These are phyloP conservation scores for Enteromius mattozi DNA, from an alignment of 2,797 vertebrate genomes.

Conservation along the genomic window DNA sequence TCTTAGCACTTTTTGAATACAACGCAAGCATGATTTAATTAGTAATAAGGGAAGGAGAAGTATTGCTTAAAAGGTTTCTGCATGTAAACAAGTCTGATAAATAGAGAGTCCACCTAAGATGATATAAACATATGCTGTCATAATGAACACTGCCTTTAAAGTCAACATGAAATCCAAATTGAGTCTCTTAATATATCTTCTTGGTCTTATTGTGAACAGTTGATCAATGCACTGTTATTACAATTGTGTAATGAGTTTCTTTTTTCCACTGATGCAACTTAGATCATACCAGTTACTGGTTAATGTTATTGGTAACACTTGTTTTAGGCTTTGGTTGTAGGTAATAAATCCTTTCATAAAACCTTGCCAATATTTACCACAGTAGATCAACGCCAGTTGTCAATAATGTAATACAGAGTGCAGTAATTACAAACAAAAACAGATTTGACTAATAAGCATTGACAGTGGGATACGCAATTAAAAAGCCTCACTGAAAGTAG, in stretches of 20 bases:
- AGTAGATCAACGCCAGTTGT: not conserved
- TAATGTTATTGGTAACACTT: not conserved
- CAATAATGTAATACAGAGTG: not conserved
- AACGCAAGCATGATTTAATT: slow-evolving; percentile 47
- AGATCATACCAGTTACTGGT: not conserved
- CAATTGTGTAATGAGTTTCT: not conserved
- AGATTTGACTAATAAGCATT: not conserved
- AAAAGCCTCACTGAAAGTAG: not conserved
- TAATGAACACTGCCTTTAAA: slow-evolving; percentile 34
- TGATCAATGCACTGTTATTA: not conserved
- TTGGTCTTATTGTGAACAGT: not conserved
- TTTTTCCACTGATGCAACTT: not conserved
- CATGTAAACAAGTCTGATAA: slow-evolving; percentile 41
- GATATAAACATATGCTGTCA: slow-evolving; percentile 16
- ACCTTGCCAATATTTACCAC: not conserved
- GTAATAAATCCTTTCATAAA: not conserved
- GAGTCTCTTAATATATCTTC: not conserved
- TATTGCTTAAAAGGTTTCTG: slow-evolving; percentile 36
- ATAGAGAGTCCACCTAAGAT: not conserved
- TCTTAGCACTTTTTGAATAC: slow-evolving; percentile 47
- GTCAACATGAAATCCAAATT: slow-evolving; percentile 30
- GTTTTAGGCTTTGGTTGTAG: not conserved
- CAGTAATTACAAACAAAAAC: not conserved
- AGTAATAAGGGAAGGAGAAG: slow-evolving; percentile 3
- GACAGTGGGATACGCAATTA: not conserved